Base-by-base conservation (phyloP, 1,140 invertebrate genomes). In the Mya arenaria region DNA sequence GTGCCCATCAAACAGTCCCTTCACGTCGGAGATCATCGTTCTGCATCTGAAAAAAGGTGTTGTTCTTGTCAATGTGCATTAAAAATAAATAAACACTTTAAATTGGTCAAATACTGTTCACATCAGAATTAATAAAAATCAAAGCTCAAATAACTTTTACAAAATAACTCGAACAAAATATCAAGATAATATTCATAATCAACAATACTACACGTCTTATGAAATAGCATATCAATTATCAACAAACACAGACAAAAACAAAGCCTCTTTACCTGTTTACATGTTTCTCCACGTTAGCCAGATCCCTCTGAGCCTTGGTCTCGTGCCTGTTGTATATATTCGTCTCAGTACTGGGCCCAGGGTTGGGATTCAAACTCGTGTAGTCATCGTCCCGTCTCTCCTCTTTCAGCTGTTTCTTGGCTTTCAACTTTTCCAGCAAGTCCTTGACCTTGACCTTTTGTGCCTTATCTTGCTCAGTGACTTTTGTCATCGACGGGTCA, bases 181-280 rank as follows among this genome's bases (percentile, higher is more conserved):
- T n/a, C n/a, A n/a, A n/a, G n/a, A n/a, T n/a, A n/a, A n/a, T n/a
- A n/a, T n/a, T n/a, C n/a, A n/a, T n/a, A n/a, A n/a, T n/a, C n/a
- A n/a, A n/a, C n/a, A n/a, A n/a, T n/a, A n/a, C n/a, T n/a, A n/a
- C n/a, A n/a, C n/a, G n/a, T n/a, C n/a, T n/a, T n/a, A n/a, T n/a
- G n/a, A n/a, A n/a, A n/a, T n/a, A n/a, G n/a, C n/a, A n/a, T n/a
- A n/a, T n/a, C n/a, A n/a, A n/a, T n/a, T n/a, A n/a, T n/a, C n/a
- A n/a, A n/a, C n/a, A n/a, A n/a, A n/a, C n/a, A n/a, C n/a, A n/a
- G n/a, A n/a, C n/a, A n/a, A n/a, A n/a, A n/a, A n/a, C n/a, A n/a
- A n/a, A n/a, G n/a, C n/a, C n/a, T n/a, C n/a, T 19, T 23, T 73
- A 73, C 71, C 71, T 73, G 36, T 73, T 73, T n/a, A 73, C 71